These are phyloP conservation scores for Ataeniobius toweri DNA, from an alignment of 2,797 vertebrate species.

Conservation along the genomic window DNA sequence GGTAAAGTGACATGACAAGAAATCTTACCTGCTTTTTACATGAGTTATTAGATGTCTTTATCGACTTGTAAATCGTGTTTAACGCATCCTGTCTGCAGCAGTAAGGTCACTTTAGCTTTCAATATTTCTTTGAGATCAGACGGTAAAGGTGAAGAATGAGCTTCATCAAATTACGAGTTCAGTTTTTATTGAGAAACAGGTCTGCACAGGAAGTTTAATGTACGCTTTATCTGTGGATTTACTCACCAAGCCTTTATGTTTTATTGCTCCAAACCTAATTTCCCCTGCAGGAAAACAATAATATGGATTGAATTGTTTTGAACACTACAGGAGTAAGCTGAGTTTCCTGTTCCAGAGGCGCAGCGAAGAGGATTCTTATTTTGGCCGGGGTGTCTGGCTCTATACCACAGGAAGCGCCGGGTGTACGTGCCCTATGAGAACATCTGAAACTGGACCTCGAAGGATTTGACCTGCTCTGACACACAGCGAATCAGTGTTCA, in stretches of 20 bases:
- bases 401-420: background rate
- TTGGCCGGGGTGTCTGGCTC: background rate
- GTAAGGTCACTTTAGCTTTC: background rate
- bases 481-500: background rate
- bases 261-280: constrained; percentile 1
- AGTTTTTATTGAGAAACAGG: background rate
- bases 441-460: constrained; percentile 17
- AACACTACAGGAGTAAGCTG: background rate
- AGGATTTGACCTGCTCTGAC: background rate
- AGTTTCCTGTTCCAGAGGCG: background rate
- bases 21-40: background rate
- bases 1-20: background rate
- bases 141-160: background rate
- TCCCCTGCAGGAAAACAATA: background rate
- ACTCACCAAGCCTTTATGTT: background rate
- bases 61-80: background rate
- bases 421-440: constrained; percentile 15
- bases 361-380: background rate
- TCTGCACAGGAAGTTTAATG: constrained; percentile 1
- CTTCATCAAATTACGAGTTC: background rate
- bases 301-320: background rate
- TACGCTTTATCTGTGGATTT: background rate
- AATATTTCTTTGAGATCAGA: background rate
- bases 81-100: background rate
- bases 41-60: background rate